Conservation (phyloP, 2,797 vertebrate genomes). For the Alectoris magna region DNA sequence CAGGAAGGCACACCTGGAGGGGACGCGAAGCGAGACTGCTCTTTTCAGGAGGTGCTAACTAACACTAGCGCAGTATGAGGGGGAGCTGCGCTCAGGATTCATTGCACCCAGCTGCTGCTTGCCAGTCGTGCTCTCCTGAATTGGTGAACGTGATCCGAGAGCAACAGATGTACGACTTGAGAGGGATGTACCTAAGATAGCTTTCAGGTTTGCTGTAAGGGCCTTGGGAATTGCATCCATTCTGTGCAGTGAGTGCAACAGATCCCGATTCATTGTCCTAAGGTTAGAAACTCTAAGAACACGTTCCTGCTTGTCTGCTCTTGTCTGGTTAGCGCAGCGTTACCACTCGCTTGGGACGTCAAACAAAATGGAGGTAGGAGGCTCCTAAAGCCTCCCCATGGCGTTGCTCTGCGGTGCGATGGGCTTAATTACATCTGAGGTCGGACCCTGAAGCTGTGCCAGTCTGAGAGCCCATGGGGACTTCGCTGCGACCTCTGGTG, state of each 20-base stretch:
- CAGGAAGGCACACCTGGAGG: conserved; percentile 59
- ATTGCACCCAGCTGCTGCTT: not conserved
- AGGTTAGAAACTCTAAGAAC: not conserved
- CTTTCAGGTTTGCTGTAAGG: not conserved
- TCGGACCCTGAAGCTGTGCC: not conserved
- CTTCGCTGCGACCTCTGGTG: not conserved
- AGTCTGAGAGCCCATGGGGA: not conserved
- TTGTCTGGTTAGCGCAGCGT: not conserved
- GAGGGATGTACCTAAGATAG: not conserved
- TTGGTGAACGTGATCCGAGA: not conserved
- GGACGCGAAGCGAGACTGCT: conserved; percentile 34
- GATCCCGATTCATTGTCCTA: not conserved
- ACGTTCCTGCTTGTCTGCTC: not conserved
- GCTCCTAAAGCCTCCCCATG: not conserved
- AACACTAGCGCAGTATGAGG: not conserved
- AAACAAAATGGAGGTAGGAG: not conserved
- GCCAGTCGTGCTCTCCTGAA: not conserved
- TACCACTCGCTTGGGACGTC: not conserved
- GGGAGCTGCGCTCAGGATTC: not conserved
- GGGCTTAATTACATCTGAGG: too few relatives aligned
- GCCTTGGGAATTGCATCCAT: not conserved
- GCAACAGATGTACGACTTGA: not conserved
- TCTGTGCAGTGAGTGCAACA: not conserved
- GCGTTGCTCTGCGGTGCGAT: not conserved
- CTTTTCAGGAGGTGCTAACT: not conserved